Conservation (phyloP, 2,888 invertebrate species). For the Drosophila antonietae region DNA sequence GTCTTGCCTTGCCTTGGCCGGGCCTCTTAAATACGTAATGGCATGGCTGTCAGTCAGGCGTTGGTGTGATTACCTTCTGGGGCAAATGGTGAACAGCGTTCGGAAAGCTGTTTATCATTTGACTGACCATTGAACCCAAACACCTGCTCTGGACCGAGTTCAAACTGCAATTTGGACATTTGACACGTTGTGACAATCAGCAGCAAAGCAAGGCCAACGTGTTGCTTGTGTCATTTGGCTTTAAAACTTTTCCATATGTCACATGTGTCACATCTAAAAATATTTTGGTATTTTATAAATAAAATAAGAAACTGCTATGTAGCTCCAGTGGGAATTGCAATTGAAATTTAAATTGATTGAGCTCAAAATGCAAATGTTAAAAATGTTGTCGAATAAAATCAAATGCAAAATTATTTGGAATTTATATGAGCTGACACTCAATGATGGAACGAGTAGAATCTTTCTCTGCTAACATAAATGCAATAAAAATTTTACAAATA, state of each 20-base stretch:
- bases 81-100: constrained; percentile 7
- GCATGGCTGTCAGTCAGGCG: constrained; percentile 49
- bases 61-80: constrained; percentile 65
- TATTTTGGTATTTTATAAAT: background rate
- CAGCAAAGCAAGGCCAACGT: constrained; percentile 6
- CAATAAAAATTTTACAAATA: background rate
- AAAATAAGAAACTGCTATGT: background rate
- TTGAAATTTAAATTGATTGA: constrained; percentile 28
- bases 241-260: constrained; percentile 22
- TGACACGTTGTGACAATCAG: constrained; percentile 55
- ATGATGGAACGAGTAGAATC: background rate
- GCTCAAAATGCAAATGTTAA: constrained; percentile 38
- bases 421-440: background rate
- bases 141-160: constrained; percentile 26
- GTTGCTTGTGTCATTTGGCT: constrained; percentile 8
- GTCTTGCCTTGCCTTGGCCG: background rate
- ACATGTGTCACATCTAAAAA: constrained; percentile 1
- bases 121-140: constrained; percentile 7
- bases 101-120: constrained; percentile 1
- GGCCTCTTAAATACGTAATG: constrained; percentile 52
- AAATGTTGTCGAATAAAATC: background rate
- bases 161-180: constrained; percentile 41
- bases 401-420: background rate
- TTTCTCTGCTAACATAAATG: background rate
- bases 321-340: constrained; percentile 7